Evolutionary conservation across 2,797 vertebrate genomes (phyloP), one percentile per base, ranked within the genome.

Genomic region (Fringilla coelebs): DNA sequence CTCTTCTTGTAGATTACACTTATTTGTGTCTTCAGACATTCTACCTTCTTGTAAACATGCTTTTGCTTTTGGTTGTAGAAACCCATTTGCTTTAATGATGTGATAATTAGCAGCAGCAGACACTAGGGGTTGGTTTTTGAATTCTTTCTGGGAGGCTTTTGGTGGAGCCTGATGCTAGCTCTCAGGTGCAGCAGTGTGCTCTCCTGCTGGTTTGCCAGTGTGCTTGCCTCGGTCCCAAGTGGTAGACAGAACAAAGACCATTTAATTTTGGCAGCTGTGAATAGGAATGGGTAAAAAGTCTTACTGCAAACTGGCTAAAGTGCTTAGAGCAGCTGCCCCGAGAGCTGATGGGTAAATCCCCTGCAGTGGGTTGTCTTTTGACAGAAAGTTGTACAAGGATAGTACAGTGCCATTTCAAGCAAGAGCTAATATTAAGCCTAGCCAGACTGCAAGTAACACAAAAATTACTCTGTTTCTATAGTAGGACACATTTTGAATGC

Each of bases 21-120:
- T 96, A 61, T 70, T 95, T 86, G 65, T 88, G 29, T 90, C 70
- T 88, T 86, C 76, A 92, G 57, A 94, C 36, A 82, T 52, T 95
- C 94, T 84, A 80, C 61, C 36, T 87, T 88, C 68, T 43, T 43
- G 31, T 54, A 87, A 90, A 41, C 17, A 36, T 32, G 46, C 32
- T 90, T 94, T 82, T 95, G 9, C 41, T 94, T 91, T 92, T 28
- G 82, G 52, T 88, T 83, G 22, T 29, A 60, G 36, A 68, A 75
- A 66, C 5, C 22, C 9, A 7, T 58, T 90, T 94, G 51, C 36
- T 93, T 95, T 88, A 95, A 76, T 24, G 87, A 38, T 46, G 45
- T 67, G 79, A 26, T 32, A 90, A 82, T 48, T 93, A 29, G 40
- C 54, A 86, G 43, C 55, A 89, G 60, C 51, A 94, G 76, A 32